Evolutionary conservation across 2,113 vertebrate genomes (phyloP).

Genomic region (Chloropsis cyanopogon): DNA sequence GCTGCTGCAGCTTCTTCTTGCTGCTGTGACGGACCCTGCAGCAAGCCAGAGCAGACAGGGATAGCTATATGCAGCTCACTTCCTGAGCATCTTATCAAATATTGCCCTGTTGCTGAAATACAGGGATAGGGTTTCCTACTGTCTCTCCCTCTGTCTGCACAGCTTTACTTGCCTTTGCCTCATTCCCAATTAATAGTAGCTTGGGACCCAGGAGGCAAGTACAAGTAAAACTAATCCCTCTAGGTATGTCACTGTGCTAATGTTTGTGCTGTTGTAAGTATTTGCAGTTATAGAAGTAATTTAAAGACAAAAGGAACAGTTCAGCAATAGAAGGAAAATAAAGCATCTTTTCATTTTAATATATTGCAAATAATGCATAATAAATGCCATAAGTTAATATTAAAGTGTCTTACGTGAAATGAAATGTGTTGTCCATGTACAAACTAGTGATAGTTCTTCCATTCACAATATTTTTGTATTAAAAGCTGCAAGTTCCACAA

Average conservation of each 20-base stretch:
- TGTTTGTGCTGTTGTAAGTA: neutral
- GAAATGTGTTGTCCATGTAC: neutral
- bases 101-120: neutral
- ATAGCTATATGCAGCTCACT: neutral
- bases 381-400: neutral
- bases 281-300: neutral
- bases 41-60: neutral
- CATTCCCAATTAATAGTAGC: neutral
- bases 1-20: neutral
- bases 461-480: slow-evolving; percentile 1
- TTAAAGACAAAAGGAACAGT: neutral
- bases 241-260: neutral
- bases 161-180: neutral
- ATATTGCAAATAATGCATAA: neutral
- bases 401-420: neutral
- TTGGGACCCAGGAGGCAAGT: neutral
- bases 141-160: neutral
- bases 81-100: neutral
- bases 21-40: neutral
- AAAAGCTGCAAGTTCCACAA: slow-evolving; percentile 88
- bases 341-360: neutral
- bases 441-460: neutral
- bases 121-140: neutral
- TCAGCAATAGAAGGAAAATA: neutral
- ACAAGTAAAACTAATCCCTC: neutral